Conservation (phyloP, 2,888 invertebrate species). For the Chymomyza caudatula region DNA sequence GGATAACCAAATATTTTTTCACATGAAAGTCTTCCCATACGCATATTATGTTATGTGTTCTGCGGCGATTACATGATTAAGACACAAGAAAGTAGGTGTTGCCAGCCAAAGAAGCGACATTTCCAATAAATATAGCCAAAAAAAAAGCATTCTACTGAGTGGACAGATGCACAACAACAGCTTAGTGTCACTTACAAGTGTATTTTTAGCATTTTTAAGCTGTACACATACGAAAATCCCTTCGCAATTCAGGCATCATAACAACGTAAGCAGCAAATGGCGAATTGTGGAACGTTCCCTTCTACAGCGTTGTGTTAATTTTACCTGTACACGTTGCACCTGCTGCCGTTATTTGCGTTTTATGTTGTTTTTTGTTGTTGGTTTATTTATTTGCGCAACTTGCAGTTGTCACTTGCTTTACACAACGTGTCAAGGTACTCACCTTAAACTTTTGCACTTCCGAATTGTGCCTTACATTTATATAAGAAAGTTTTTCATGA, state of each 20-base stretch:
- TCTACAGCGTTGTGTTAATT: slow-evolving; percentile 5
- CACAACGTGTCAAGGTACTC: background rate
- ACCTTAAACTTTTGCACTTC: background rate
- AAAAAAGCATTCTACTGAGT: too few relatives aligned
- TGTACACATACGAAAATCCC: background rate
- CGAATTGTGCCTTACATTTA: background rate
- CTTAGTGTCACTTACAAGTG: slow-evolving; percentile 30
- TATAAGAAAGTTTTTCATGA: slow-evolving; percentile 28
- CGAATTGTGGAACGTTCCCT: background rate
- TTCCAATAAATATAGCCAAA: too few relatives aligned
- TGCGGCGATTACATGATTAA: background rate
- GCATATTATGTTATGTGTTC: too few relatives aligned
- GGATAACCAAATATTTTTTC: too few relatives aligned
- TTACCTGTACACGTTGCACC: slow-evolving; percentile 39
- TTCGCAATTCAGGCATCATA: slow-evolving; percentile 31
- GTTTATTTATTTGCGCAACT: slow-evolving; percentile 11
- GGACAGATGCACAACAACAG: slow-evolving; percentile 14
- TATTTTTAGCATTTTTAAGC: slow-evolving; percentile 18
- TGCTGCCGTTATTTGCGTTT: slow-evolving; percentile 27
- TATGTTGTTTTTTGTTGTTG: background rate
- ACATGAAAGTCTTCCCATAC: too few relatives aligned
- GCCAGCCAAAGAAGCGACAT: too few relatives aligned
- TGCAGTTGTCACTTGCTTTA: background rate
- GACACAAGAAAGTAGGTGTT: background rate
- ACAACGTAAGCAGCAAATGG: background rate